Evolutionary conservation across 1,140 invertebrate species (phyloP).

Genomic region (Theocolax elegans): DNA sequence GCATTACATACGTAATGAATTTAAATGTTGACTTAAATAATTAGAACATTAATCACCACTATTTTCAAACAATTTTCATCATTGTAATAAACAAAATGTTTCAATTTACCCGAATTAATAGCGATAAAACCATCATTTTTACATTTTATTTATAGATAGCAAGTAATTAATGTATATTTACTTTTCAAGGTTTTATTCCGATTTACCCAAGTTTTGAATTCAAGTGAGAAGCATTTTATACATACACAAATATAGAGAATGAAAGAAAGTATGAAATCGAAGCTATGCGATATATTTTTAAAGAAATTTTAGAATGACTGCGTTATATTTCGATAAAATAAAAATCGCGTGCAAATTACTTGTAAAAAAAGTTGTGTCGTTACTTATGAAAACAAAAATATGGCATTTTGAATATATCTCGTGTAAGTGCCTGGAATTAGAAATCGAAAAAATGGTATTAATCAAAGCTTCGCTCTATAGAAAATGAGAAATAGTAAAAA

Average conservation of each 20-base stretch:
- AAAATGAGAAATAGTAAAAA: neutral
- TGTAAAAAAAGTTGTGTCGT: neutral
- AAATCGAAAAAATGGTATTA: neutral
- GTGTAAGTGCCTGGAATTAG: constrained; percentile 15
- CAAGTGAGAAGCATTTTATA: constrained; percentile 14
- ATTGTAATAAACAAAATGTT: too few species aligned
- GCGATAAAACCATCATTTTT: too few species aligned
- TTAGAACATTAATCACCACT: too few species aligned
- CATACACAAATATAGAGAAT: neutral
- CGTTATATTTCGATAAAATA: neutral
- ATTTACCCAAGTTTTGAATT: neutral
- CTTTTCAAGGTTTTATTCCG: neutral
- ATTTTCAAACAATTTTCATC: too few species aligned
- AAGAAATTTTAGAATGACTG: constrained; percentile 4
- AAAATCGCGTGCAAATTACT: constrained; percentile 1
- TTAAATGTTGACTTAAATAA: too few species aligned
- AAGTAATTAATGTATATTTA: too few species aligned
- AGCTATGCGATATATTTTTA: constrained; percentile 3
- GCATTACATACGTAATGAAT: too few species aligned
- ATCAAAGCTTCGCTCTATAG: neutral
- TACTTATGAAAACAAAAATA: neutral
- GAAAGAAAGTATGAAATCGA: constrained; percentile 3
- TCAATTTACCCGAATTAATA: too few species aligned
- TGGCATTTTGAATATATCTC: constrained; percentile 16
- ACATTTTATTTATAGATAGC: too few species aligned